Conservation (phyloP, 2,888 invertebrate genomes). For the Pelosia muscerda region DNA sequence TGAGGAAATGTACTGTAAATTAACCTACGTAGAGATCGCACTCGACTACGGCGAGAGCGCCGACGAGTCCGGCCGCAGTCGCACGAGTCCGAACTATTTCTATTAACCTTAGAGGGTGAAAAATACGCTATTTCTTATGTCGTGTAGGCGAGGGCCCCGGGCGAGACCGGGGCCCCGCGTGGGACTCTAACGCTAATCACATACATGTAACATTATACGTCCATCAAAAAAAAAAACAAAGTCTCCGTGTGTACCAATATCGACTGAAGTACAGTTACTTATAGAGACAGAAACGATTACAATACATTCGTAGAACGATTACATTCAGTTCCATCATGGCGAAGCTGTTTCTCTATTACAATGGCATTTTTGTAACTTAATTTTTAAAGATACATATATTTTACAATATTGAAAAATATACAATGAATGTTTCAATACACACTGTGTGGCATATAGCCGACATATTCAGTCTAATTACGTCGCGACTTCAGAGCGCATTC, state of each 20-base stretch:
- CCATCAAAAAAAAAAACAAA: slow-evolving; percentile 20
- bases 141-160: slow-evolving; percentile 42
- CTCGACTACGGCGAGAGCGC: slow-evolving; percentile 57
- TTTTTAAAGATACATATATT: slow-evolving; percentile 19
- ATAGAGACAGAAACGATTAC: slow-evolving; percentile 39
- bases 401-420: slow-evolving; percentile 19
- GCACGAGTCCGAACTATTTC: slow-evolving; percentile 53
- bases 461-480: slow-evolving; percentile 13
- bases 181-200: slow-evolving; percentile 40
- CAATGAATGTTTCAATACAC: slow-evolving; percentile 16
- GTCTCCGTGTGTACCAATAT: slow-evolving; percentile 25
- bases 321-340: slow-evolving; percentile 26
- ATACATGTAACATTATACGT: slow-evolving; percentile 29
- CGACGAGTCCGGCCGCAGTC: slow-evolving; percentile 24
- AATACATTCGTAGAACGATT: slow-evolving; percentile 29
- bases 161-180: slow-evolving; percentile 6
- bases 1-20: slow-evolving; percentile 75
- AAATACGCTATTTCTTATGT: slow-evolving; percentile 57
- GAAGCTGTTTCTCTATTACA: slow-evolving; percentile 20
- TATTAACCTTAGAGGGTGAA: slow-evolving; percentile 65
- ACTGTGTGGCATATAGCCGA: slow-evolving; percentile 8
- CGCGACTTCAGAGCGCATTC: slow-evolving; percentile 5
- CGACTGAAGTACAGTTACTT: slow-evolving; percentile 31
- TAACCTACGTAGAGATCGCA: slow-evolving; percentile 62
- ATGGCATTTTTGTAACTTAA: slow-evolving; percentile 28